Percentiles rank a stretch among this genome's conserved stretches.
Conservation (phyloP, 2,888 invertebrate species). For the Rosalia funebris region DNA sequence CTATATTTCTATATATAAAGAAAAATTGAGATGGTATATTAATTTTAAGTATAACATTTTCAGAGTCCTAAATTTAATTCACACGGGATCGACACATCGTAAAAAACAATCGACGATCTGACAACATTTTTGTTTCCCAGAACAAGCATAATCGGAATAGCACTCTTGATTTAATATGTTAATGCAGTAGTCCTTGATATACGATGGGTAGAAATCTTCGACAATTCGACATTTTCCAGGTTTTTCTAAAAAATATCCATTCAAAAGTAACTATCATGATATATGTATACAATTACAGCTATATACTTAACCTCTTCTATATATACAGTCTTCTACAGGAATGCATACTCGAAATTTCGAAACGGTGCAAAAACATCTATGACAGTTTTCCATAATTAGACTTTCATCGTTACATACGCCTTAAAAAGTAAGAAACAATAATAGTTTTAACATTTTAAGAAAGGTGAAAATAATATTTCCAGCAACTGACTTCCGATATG, state of each 20-base stretch:
- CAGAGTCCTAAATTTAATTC: no score
- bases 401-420: slow-evolving; percentile 32
- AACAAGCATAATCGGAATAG: slow-evolving; percentile 36
- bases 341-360: slow-evolving; percentile 34
- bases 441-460: no score
- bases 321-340: slow-evolving; percentile 23
- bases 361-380: slow-evolving; percentile 34
- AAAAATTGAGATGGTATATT: no score
- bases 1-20: no score
- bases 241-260: no score
- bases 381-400: slow-evolving; percentile 34
- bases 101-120: slow-evolving; percentile 35
- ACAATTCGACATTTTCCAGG: slow-evolving; percentile 27
- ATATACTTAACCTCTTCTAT: slow-evolving; percentile 9
- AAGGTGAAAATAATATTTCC: no score
- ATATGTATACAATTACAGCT: no score
- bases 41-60: no score
- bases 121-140: slow-evolving; percentile 37
- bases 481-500: no score
- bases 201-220: slow-evolving; percentile 9
- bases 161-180: slow-evolving; percentile 33
- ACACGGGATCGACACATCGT: slow-evolving; percentile 30
- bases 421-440: no score
- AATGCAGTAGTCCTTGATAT: slow-evolving; percentile 9
- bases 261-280: no score